Base-by-base conservation (phyloP, 2,113 vertebrate species). In the Ceyx margarethae region DNA sequence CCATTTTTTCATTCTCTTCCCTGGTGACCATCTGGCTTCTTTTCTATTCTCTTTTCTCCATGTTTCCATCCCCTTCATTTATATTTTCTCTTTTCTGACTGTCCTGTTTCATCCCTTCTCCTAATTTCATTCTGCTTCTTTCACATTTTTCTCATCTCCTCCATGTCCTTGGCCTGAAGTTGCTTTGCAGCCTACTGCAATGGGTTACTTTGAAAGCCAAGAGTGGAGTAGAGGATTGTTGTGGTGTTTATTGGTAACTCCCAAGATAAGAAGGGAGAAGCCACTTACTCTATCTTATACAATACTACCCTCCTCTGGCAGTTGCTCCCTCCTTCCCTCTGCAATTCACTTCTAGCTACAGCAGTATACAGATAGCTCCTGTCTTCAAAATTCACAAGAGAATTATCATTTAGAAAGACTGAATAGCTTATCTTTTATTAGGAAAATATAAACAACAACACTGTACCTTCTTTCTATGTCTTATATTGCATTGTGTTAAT, bases 251-350 rank as follows among this genome's bases (percentile, higher is more conserved):
- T 83, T 57, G 21, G 29, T 31, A 85, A 81, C 4, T 17, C 35
- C 23, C 23, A 61, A 75, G 40, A 9, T 62, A 67, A 64, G 43
- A 56, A 58, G 20, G 20, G 11, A 48, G 31, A 57, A 81, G 42
- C 33, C 62, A 6, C 37, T 81, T 57, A 12, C 81, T 90, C 86
- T 89, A 10, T 74, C 46, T 91, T 85, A 35, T 80, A 37, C 94
- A 93, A 91, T 62, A 91, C 74, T 56, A 94, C 92, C 95, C 93
- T 95, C 94, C 81, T 0, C 94, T 96, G 95, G 87, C 75, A 87
- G 62, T 23, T 82, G 33, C 31, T 87, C 31, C 23, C 83, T 66
- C n/a, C 42, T 91, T 64, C n/a, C 25, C 9, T 93, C 54, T 61
- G 15, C 21, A 54, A 81, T 68, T 87, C 58, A 53, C 62, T 61